Evolutionary conservation across 2,113 vertebrate genomes (phyloP), one percentile per base, ranked within the genome.

Genomic region (Ardeotis arabs): DNA sequence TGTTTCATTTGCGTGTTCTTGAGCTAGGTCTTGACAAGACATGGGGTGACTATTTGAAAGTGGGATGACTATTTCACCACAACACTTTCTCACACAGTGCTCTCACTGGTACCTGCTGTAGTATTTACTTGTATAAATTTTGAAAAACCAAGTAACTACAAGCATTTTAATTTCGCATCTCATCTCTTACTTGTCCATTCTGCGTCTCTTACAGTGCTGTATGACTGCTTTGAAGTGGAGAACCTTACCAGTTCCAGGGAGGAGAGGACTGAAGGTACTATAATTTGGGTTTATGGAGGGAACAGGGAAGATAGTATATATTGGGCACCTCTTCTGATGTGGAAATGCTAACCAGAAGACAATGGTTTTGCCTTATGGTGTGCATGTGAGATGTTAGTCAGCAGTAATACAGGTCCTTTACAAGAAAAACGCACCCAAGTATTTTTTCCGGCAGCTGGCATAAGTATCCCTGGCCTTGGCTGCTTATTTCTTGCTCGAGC

Each of bases 401-500:
- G 27, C 58, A 85, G 60, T 11, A 2, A 28, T 74, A 8, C 31
- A n/a, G 11, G 6, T 41, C 25, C 17, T 67, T 35, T 13, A 24
- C 7, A 47, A 27, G 52, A 81, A 78, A 33, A 3, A 4, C 0
- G 0, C 9, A 35, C 17, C 4, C 14, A 25, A 29, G 17, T 33
- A 23, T 33, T 67, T 91, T 74, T 33, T 67, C 73, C 13, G 0
- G 21, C 68, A 67, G 52, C 8, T 85, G 52, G 22, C 23, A 5
- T 66, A 39, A 49, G 31, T 75, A 87, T 50, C 37, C 37, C 37
- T 59, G 67, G 29, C 12, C 7, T 56, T 86, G 86, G 33, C 72
- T 86, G 25, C 8, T 64, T 72, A 18, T 73, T 58, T 52, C 63
- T 69, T 89, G 66, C 33, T 94, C 15, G 56, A 19, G 18, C 27